Conservation (phyloP, 1,140 invertebrate genomes). For the Episyrphus balteatus region DNA sequence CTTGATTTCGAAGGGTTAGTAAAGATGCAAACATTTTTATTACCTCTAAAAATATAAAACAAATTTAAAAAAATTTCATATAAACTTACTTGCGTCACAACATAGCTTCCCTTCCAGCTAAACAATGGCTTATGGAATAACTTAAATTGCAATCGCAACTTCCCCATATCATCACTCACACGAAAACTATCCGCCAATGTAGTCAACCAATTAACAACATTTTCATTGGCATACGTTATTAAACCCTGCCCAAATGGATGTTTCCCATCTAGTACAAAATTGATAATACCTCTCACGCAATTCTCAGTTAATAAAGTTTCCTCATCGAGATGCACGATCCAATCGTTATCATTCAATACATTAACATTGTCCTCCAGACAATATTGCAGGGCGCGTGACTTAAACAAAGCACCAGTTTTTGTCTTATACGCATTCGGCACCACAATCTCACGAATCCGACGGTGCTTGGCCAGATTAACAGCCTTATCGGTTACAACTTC, state of each 20-base stretch:
- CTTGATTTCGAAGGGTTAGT: too few species aligned
- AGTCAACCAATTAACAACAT: conserved; percentile 94
- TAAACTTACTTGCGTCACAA: conserved; percentile 74
- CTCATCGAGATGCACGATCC: conserved; percentile 97
- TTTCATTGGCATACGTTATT: conserved; percentile 95
- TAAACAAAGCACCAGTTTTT: conserved; percentile 84
- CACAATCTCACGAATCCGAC: conserved; percentile 70
- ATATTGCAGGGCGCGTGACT: conserved; percentile 91
- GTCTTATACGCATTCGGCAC: conserved; percentile 79
- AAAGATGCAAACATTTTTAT: too few species aligned
- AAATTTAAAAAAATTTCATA: background rate
- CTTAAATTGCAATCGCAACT: conserved; percentile 83
- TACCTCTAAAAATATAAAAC: background rate
- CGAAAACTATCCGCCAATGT: conserved; percentile 93
- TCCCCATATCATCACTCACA: conserved; percentile 95
- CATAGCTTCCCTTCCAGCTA: conserved; percentile 96
- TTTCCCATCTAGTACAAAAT: conserved; percentile 90
- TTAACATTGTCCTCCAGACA: conserved; percentile 88
- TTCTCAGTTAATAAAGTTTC: conserved; percentile 93
- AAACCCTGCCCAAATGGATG: conserved; percentile 96
- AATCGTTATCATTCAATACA: conserved; percentile 78
- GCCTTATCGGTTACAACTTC: conserved; percentile 94
- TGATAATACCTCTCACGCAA: conserved; percentile 81
- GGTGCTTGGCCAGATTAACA: conserved; percentile 59
- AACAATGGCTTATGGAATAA: conserved; percentile 91